Evolutionary conservation across 2,113 vertebrate genomes (phyloP), one percentile per base, ranked within the genome.

Genomic region (Chloropsis hardwickii): DNA sequence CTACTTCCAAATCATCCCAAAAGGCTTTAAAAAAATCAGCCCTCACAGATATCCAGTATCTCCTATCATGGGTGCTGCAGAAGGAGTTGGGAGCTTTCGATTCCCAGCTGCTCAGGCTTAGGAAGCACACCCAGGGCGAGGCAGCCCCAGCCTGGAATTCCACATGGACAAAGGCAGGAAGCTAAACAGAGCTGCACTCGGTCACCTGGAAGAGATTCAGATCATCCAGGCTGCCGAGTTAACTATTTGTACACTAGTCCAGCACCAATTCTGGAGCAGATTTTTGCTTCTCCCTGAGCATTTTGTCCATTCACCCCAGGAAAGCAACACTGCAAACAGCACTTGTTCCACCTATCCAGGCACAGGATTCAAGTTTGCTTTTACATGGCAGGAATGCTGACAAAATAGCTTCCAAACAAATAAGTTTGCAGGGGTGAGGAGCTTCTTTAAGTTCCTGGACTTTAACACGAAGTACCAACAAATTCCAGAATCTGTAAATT

Each of bases 131-230:
- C 18, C 88, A 83, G 88, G 50, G 91, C 7, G 54, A 50, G 79
- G 88, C 64, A 76, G 94, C 80, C 64, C 42, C 12, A 58, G 88
- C 9, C 44, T n/a, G 11, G 27, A 13, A 92, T 93, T 97, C 86
- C 97, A 95, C 97, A 95, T 58, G 93, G 96, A 97, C 96, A 97
- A 97, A 97, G 10, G 91, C 93, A 90, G 97, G 93, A 95, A 95
- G 77, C 92, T 87, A 90, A 97, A 91, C 87, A 92, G 78, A 64
- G 89, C 92, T 94, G 94, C 91, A 14, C 86, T 86, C 91, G 0
- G 69, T 86, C 91, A 96, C 95, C 95, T 95, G 96, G 94, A 92
- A 94, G 92, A 95, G 94, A 86, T 90, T 95, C 90, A 71, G 71
- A 42, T 23, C 65, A 37, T 76, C 25, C 23, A 53, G 92, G 82